Base-by-base conservation (phyloP, 2,113 vertebrate species). In the Lutjanus erythropterus region DNA sequence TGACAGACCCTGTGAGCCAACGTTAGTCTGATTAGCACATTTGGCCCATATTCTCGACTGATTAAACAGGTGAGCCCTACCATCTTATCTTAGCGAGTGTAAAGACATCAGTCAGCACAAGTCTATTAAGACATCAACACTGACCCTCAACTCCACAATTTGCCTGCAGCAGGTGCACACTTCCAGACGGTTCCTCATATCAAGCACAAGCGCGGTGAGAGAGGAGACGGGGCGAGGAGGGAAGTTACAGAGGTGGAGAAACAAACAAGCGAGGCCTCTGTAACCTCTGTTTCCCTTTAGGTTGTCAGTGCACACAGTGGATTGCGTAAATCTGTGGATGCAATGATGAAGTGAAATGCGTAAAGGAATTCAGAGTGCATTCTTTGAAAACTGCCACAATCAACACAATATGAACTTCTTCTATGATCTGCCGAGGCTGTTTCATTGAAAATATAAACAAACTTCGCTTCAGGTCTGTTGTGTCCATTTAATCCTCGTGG, bases 41-140 rank as follows among this genome's bases (percentile, higher is more conserved):
- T n/a, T 70, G 52, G 49, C 19, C 58, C 33, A 33, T 46, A 33
- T 47, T 31, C 14, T 75, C 33, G 16, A 27, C 55, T 81, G 53
- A 61, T 65, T 69, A 58, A 78, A 84, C 78, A 74, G 74, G 39
- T 86, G 60, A 81, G 65, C 21, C 9, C 71, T 41, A 3, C 50
- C 37, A 41, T 56, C 46, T 29, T 1, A 49, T 59, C 46, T 25
- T 1, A 19, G 62, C 39, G 12, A 29, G 29, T 62, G 64, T 82
- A 29, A 83, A 71, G 80, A 73, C 71, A 67, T 89, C 90, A 52
- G n/a, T 92, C 90, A 85, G 37, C 88, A 78, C n/a, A 44, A 68
- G 62, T 46, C 81, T 72, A 76, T 90, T 83, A 82, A 83, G 69
- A 86, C 59, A 56, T 86, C 86, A 83, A 35, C 67, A 23, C 2